Base-by-base conservation (phyloP, 2,113 vertebrate species). In the Barnardius zonarius region DNA sequence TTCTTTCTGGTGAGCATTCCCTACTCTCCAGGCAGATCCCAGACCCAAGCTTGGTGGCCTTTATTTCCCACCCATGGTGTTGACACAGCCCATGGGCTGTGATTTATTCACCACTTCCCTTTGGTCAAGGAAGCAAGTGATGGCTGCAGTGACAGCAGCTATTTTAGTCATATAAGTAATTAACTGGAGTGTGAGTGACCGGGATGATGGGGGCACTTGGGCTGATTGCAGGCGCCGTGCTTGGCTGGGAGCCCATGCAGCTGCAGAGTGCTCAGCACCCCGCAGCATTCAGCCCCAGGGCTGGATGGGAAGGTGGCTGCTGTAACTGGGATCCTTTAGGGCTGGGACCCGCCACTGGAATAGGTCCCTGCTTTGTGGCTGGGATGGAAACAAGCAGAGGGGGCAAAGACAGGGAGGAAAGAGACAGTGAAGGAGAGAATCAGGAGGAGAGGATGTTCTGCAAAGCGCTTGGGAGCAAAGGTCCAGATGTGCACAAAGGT, bases 101-200 rank as follows among this genome's bases (percentile, higher is more conserved):
- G 89, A 95, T 95, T 97, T 87, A 89, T 69, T 51, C 1, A 1
- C 33, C 33, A 15, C 57, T 92, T 95, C 66, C 83, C 43, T 72
- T 88, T 1, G 18, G 76, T 90, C 62, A 74, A 3, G 6, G 30
- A 67, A 95, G 79, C 67, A 37, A 43, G 20, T 18, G 69, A 95
- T 33, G 83, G 80, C 83, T 82, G 88, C 62, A 35, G 68, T 59
- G 82, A 74, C 85, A 86, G 92, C 85, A 86, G 86, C 86, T 95
- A 72, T 90, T 96, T 92, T 72, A 96, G 87, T 84, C 86, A 83
- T 80, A 75, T 79, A 63, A 90, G 57, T 84, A 86, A 95, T 96
- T 90, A 95, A 59, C 30, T 61, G 57, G 73, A 81, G 83, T 72
- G 86, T 52, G 73, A 90, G 72, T 67, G 83, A 82, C 69, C 18